A percentile compares a stretch with the other conserved stretches of the same genome.
phyloP scores from a whole-genome alignment of 2,797 vertebrate species.

The Buphagus erythrorhynchus region DNA sequence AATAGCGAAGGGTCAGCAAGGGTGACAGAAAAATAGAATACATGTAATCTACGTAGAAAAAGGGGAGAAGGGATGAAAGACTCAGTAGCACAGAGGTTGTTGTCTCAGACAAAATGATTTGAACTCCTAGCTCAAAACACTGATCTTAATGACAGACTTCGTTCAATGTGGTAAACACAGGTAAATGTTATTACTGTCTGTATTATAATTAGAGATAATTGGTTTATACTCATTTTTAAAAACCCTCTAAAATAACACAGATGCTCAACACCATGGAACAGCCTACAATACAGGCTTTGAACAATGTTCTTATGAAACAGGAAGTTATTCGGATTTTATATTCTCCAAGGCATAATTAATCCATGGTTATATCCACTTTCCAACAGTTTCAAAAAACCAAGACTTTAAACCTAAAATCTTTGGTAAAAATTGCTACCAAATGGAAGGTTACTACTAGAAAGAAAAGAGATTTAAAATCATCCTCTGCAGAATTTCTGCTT shows the following conservation, averaged over 20 bases:
- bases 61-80: neutral
- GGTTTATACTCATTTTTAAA: neutral
- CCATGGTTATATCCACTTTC: neutral
- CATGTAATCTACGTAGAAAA: neutral
- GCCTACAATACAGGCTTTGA: neutral
- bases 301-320: neutral
- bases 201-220: neutral
- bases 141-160: neutral
- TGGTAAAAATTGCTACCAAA: neutral
- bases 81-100: neutral
- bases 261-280: neutral
- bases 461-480: neutral
- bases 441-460: neutral
- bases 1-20: neutral
- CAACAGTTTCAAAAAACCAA: neutral
- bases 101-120: neutral
- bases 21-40: neutral
- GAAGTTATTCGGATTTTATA: neutral
- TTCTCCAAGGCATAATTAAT: neutral
- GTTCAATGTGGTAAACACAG: neutral
- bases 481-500: neutral
- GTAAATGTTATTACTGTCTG: neutral
- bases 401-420: neutral
- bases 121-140: neutral
- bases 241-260: neutral